Base-by-base conservation (phyloP, 2,797 vertebrate genomes). In the Caiman crocodilus region DNA sequence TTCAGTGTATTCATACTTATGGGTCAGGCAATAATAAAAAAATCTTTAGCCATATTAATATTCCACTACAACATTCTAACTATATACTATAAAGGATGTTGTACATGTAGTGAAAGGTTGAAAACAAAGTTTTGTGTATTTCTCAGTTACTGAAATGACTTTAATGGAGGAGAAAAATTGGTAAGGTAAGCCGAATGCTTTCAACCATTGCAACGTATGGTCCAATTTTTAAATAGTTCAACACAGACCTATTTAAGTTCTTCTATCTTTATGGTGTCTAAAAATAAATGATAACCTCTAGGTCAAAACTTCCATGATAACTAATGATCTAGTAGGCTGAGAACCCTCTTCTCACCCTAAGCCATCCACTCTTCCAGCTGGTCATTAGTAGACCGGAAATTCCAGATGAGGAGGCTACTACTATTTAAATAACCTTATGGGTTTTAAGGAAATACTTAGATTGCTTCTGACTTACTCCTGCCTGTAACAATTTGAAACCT, bases 1-100 rank as follows among this genome's bases (percentile, higher is more conserved):
- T 0, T 0, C 7, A 23, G 2, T 0, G 0, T 0, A 0, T 83
- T 32, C 65, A 15, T 7, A 7, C n/a, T 2, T 0, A 18, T 18
- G 59, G 50, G 5, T 4, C 30, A 42, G 42, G 16, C 59, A 79
- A 25, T 55, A 12, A 23, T 63, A 12, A 85, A 55, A 55, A 79
- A 55, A 75, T 16, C 76, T 25, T 42, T 42, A 42, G 20, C 7
- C 14, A 23, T 50, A 85, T 4, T 69, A 65, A 7, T n/a, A 57
- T 7, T 30, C 11, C 1, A 30, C 85, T 23, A 28, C 14, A 28
- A 3, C 71, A 11, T 14, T 67, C 90, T 79, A 91, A 86, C 71
- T 79, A 59, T 7, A 65, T 35, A 76, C 50, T 79, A 92, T 87
- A 90, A 56, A 25, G 85, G 2, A 6, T 60, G 69, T 79, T 75